Evolutionary conservation across 2,113 vertebrate species (phyloP).

Genomic region (Rhynchopsitta pachyrhyncha): DNA sequence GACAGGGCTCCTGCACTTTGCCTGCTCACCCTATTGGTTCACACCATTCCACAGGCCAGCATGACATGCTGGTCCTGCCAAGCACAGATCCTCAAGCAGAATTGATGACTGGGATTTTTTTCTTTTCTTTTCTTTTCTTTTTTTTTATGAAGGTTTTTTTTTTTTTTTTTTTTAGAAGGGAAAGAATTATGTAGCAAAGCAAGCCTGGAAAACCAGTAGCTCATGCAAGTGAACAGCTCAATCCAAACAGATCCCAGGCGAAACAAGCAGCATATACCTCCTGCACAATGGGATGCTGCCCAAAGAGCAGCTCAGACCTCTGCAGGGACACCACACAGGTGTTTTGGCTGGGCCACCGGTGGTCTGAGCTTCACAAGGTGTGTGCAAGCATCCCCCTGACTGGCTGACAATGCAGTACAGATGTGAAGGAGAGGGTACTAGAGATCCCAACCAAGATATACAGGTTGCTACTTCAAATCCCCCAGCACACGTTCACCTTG

Average conservation of each 20-base stretch:
- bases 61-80: fast-evolving
- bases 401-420: fast-evolving
- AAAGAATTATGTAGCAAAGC: not conserved
- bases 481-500: fast-evolving
- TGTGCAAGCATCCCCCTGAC: fast-evolving
- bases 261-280: not conserved
- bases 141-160: not conserved
- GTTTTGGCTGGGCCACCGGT: not conserved
- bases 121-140: too few species aligned
- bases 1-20: not conserved
- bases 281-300: not conserved
- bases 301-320: not conserved
- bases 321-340: fast-evolving
- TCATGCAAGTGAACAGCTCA: not conserved
- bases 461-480: not conserved
- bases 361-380: fast-evolving
- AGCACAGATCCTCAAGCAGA: not conserved
- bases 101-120: not conserved
- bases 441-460: not conserved
- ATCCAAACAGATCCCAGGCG: not conserved
- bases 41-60: fast-evolving
- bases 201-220: not conserved
- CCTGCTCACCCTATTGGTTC: fast-evolving
- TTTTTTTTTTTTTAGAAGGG: not conserved
- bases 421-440: not conserved